Evolutionary conservation across 1,140 invertebrate species (phyloP).

Genomic region (Ips nitidus): DNA sequence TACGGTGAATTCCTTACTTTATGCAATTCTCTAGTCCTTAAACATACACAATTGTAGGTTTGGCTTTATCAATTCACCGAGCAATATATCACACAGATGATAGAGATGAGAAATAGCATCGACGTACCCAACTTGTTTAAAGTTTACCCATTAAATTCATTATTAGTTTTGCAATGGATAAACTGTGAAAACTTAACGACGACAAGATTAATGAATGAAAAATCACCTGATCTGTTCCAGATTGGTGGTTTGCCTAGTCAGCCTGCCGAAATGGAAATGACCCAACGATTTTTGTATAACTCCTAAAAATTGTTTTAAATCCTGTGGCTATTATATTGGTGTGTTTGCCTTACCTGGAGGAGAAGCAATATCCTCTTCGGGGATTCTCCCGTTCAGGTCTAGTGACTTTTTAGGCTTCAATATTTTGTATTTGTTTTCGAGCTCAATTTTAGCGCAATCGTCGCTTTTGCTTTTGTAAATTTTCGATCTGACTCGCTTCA

Average conservation of each 20-base stretch:
- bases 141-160: no score
- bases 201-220: background rate
- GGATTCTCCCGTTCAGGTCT: slow-evolving; percentile 39
- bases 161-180: background rate
- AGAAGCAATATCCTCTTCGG: slow-evolving; percentile 43
- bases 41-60: no score
- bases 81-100: no score
- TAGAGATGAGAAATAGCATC: no score
- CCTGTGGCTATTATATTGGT: background rate
- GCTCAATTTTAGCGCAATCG: slow-evolving; percentile 41
- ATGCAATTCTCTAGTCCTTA: no score
- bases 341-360: slow-evolving; percentile 22
- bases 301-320: slow-evolving; percentile 5
- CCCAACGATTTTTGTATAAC: slow-evolving; percentile 38
- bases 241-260: slow-evolving; percentile 50
- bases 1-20: no score
- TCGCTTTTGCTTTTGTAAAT: slow-evolving; percentile 50
- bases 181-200: background rate
- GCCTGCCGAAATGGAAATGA: slow-evolving; percentile 45
- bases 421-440: slow-evolving; percentile 44
- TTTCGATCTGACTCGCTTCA: slow-evolving; percentile 49
- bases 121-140: no score
- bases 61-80: no score
- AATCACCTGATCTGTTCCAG: slow-evolving; percentile 45
- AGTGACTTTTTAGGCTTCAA: slow-evolving; percentile 38